phyloP scores from a whole-genome alignment of 2,113 vertebrate species.

The Heterocephalus glaber region DNA sequence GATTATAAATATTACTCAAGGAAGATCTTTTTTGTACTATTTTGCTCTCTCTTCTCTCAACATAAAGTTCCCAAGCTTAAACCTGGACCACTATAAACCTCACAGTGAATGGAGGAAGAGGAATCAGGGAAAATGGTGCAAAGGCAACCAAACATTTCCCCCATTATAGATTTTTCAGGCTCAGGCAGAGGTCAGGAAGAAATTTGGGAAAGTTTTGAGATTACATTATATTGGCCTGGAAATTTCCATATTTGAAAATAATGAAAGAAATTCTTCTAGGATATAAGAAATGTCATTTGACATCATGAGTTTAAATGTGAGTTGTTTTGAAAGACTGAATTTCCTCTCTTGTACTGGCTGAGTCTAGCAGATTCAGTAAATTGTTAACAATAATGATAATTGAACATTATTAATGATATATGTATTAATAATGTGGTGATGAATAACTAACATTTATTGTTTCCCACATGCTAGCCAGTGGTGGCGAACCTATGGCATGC shows the following conservation, averaged over 20 bases:
- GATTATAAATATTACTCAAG: not conserved
- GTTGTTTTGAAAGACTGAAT: conserved; percentile 48
- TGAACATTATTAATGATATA: conserved; percentile 4
- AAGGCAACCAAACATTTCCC: not conserved
- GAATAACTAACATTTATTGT: conserved; percentile 45
- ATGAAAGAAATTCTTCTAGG: conserved; percentile 6
- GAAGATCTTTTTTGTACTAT: not conserved
- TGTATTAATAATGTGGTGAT: conserved; percentile 42
- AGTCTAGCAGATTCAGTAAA: conserved; percentile 1
- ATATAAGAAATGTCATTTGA: conserved; percentile 19
- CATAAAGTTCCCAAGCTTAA: not conserved
- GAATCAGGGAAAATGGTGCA: not conserved
- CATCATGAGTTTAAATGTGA: conserved; percentile 30
- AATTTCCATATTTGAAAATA: conserved; percentile 40
- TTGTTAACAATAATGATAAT: conserved; percentile 34
- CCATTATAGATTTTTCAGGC: not conserved
- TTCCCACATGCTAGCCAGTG: not conserved
- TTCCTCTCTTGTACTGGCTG: not conserved
- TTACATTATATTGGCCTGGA: not conserved
- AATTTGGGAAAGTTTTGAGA: not conserved
- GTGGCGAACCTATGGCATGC: not conserved
- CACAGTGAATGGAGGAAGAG: not conserved
- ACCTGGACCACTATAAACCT: not conserved
- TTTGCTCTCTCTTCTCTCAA: not conserved
- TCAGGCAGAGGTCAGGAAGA: not conserved